phyloP scores from a whole-genome alignment of 2,113 vertebrate species.

The Arvicanthis niloticus region DNA sequence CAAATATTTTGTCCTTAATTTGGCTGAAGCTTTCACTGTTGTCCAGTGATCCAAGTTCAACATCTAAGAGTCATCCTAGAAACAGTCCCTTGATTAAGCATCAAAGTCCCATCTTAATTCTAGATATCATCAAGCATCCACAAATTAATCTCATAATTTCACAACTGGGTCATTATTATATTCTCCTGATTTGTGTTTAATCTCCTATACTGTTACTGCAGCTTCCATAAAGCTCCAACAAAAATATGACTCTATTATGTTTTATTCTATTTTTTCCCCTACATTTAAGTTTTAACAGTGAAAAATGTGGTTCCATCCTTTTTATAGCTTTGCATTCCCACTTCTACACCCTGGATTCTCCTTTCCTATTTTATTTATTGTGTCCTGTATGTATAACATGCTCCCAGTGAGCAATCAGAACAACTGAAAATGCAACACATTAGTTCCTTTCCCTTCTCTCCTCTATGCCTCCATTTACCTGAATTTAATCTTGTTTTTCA shows the following conservation, averaged over 20 bases:
- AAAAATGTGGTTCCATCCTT: neutral
- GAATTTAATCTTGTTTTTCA: neutral
- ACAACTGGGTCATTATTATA: neutral
- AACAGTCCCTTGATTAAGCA: neutral
- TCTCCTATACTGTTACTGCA: neutral
- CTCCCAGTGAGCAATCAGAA: neutral
- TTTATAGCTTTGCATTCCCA: neutral
- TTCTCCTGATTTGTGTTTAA: slow-evolving; percentile 9
- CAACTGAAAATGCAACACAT: neutral
- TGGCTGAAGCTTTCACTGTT: neutral
- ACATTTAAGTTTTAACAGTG: slow-evolving; percentile 13
- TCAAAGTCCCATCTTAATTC: slow-evolving; percentile 33
- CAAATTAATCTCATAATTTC: neutral
- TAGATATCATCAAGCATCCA: neutral
- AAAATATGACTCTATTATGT: neutral
- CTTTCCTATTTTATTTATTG: neutral
- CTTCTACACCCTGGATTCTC: neutral
- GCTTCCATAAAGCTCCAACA: neutral
- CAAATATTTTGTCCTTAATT: slow-evolving; percentile 32
- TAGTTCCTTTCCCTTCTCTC: neutral
- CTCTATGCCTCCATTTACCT: neutral
- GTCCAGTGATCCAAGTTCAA: neutral
- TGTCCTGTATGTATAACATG: neutral
- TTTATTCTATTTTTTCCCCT: neutral
- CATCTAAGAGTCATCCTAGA: neutral